These are phyloP conservation scores for Pandemis cinnamomeana DNA, from an alignment of 2,888 invertebrate species.

Conservation along the genomic window DNA sequence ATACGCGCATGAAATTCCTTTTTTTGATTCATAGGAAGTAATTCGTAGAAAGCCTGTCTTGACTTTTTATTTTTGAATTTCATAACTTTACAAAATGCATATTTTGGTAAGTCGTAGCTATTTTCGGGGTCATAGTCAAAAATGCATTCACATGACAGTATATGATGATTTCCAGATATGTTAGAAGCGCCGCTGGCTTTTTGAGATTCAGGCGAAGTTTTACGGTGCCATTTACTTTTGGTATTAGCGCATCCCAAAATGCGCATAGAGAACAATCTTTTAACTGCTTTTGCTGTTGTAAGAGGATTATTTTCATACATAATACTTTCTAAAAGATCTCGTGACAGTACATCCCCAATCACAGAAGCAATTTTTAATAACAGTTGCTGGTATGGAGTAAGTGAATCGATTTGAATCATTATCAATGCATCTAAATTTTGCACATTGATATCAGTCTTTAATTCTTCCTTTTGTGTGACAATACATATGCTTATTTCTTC, in stretches of 20 bases:
- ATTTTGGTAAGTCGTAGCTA: slow-evolving; percentile 72
- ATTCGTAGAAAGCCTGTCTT: slow-evolving; percentile 80
- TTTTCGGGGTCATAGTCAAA: slow-evolving; percentile 69
- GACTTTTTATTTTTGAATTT: slow-evolving; percentile 82
- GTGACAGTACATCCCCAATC: slow-evolving; percentile 81
- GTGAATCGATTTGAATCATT: slow-evolving; percentile 83
- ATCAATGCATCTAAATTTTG: slow-evolving; percentile 78
- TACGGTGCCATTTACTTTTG: slow-evolving; percentile 52
- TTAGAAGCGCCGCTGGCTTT: background rate
- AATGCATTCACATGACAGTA: slow-evolving; percentile 65
- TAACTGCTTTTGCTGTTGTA: slow-evolving; percentile 81
- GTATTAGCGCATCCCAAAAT: slow-evolving; percentile 82
- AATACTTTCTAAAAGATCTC: slow-evolving; percentile 80
- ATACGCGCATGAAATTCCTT: slow-evolving; percentile 83
- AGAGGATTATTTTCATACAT: slow-evolving; percentile 80
- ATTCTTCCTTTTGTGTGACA: slow-evolving; percentile 66
- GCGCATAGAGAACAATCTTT: slow-evolving; percentile 81
- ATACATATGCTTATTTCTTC: slow-evolving; percentile 66
- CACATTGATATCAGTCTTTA: slow-evolving; percentile 68
- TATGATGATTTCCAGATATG: background rate
- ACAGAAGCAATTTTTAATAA: slow-evolving; percentile 85
- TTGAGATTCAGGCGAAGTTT: slow-evolving; percentile 33
- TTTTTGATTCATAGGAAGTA: slow-evolving; percentile 81
- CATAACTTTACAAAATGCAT: slow-evolving; percentile 84
- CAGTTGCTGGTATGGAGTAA: slow-evolving; percentile 85